Base-by-base conservation (phyloP, 2,113 vertebrate species). In the Cololabis saira region DNA sequence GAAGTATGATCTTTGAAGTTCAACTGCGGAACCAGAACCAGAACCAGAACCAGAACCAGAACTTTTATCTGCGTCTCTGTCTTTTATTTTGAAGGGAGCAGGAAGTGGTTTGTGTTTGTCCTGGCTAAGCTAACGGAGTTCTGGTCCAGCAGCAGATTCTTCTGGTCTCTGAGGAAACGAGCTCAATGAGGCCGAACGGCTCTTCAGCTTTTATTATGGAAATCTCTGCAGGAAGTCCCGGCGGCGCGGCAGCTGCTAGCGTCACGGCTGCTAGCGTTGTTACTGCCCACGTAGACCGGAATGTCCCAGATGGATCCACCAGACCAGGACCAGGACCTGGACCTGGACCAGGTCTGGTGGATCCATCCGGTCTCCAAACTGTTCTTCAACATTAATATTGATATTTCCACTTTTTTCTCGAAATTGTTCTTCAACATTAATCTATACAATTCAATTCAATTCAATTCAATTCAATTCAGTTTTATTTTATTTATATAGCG, bases 101-200 rank as follows among this genome's bases (percentile, higher is more conserved):
- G 75, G 67, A 79, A 63, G 66, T 37, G 33, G 5, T 7, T 11
- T 37, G 33, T 37, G 33, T 37, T 37, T 37, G 5, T 37, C 54
- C 67, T 85, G 84, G 82, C 59, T 30, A 43, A 17, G 18, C 67
- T 27, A 17, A 66, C 72, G 56, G 75, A 59, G 30, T 21, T 78
- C 76, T 76, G 61, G 73, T 71, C 51, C 56, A 61, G 48, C 68
- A 70, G 53, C 78, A 77, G 75, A 86, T 89, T 87, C 76, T 61
- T 78, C 42, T 69, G 43, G 48, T 77, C 75, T 73, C 80, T 11
- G 78, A 90, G 88, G 83, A 89, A 85, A 89, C 89, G 18, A 74
- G 74, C 65, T 91, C 91, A 78, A 90, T 67, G 70, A 78, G 73
- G 24, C 63, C 59, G 71, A 72, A 84, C 73, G 44, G 60, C 60